Conservation (phyloP, 1,140 invertebrate genomes). For the Bombus picipes region DNA sequence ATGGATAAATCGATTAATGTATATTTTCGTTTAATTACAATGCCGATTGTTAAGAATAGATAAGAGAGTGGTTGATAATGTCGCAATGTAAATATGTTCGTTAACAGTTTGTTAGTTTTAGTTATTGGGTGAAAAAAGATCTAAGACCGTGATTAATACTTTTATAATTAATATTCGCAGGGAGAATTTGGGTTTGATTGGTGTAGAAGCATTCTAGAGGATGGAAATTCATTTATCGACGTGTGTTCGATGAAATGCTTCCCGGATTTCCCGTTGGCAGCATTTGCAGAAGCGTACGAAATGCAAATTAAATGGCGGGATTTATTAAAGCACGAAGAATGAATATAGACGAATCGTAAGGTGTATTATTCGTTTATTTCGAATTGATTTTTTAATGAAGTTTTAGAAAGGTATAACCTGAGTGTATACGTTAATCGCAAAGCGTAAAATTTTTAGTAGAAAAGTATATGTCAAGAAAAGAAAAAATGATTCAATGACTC, state of each 20-base stretch:
- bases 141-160: not conserved
- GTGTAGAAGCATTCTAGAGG: too few species aligned
- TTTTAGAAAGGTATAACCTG: too few species aligned
- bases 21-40: not conserved
- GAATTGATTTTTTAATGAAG: too few species aligned
- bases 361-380: too few species aligned
- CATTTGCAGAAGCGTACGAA: not conserved
- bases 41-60: not conserved
- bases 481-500: too few species aligned
- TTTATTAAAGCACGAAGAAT: too few species aligned
- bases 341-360: not conserved
- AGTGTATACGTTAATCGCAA: too few species aligned
- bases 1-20: not conserved
- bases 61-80: not conserved
- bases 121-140: not conserved
- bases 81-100: not conserved
- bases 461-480: too few species aligned
- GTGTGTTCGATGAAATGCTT: not conserved
- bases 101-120: not conserved
- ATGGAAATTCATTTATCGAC: constrained; percentile 18
- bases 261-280: constrained; percentile 13
- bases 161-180: not conserved
- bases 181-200: not conserved
- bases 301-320: not conserved
- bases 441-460: too few species aligned